Conservation (phyloP, 2,797 vertebrate species). For the Nannoperca obscura region DNA sequence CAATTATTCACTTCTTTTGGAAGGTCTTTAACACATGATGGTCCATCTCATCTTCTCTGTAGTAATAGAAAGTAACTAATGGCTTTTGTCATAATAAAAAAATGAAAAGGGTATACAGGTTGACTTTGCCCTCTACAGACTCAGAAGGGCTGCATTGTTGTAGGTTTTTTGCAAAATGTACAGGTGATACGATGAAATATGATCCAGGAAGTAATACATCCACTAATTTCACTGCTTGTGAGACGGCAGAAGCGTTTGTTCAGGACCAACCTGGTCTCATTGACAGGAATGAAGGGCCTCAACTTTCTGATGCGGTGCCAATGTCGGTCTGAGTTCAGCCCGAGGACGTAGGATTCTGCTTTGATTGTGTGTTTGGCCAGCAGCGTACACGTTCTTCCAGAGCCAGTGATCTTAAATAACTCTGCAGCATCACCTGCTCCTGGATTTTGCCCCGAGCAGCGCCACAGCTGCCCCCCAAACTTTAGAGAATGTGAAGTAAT, state of each 20-base stretch:
- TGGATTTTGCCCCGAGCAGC: conserved; percentile 13
- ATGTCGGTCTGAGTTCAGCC: background rate
- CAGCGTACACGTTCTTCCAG: background rate
- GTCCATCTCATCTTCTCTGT: background rate
- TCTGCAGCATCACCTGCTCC: background rate
- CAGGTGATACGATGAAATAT: background rate
- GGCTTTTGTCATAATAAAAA: background rate
- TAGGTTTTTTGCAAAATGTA: background rate
- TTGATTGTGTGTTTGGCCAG: background rate
- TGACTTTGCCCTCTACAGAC: conserved; percentile 5
- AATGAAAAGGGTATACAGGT: background rate
- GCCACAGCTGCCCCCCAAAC: conserved; percentile 21
- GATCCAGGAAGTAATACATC: background rate
- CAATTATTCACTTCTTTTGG: no score
- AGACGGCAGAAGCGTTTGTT: background rate
- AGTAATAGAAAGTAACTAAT: background rate
- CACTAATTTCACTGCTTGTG: background rate
- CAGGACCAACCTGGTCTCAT: background rate
- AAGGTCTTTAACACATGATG: background rate
- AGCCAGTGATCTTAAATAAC: background rate
- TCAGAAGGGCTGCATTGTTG: no score
- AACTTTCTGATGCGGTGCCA: background rate
- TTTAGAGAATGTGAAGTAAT: conserved; percentile 65
- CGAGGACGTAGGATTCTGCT: background rate
- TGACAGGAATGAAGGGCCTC: background rate